These are phyloP conservation scores for Nycticryphes semicollaris DNA, from an alignment of 2,113 vertebrate species.

Conservation along the genomic window DNA sequence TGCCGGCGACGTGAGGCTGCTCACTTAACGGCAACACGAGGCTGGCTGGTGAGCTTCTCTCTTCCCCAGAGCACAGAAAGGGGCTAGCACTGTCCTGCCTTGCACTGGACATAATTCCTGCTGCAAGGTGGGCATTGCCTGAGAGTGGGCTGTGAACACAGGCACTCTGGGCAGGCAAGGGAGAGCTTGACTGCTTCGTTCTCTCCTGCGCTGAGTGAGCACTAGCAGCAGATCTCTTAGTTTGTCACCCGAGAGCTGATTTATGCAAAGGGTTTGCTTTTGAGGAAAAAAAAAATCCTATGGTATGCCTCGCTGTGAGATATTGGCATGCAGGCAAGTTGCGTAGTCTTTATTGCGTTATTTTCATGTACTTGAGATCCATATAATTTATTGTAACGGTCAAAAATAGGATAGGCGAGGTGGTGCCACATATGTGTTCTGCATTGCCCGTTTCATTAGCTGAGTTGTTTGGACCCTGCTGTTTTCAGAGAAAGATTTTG, in stretches of 20 bases:
- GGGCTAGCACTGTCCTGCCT: not conserved
- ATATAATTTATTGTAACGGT: not conserved
- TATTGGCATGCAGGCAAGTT: not conserved
- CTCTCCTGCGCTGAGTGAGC: not conserved
- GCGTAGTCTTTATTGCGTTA: not conserved
- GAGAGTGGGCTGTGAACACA: not conserved
- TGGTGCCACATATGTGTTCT: not conserved
- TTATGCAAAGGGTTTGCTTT: not conserved
- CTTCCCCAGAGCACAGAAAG: rapidly evolving
- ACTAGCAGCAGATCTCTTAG: not conserved
- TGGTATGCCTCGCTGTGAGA: not conserved
- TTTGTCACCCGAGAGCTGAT: not conserved
- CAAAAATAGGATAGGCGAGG: not conserved
- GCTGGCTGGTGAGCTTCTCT: not conserved
- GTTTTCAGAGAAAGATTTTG: conserved; percentile 24
- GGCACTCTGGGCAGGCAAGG: not conserved
- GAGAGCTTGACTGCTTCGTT: not conserved
- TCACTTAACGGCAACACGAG: not conserved
- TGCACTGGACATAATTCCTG: not conserved
- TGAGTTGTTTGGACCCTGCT: not conserved
- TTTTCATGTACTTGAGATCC: not conserved
- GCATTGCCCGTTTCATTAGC: not conserved
- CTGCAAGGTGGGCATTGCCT: not conserved
- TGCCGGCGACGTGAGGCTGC: not conserved
- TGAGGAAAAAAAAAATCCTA: not conserved